Evolutionary conservation across 1,140 invertebrate genomes (phyloP), one percentile per base, ranked within the genome.

Genomic region (Luehdorfia chinensis): DNA sequence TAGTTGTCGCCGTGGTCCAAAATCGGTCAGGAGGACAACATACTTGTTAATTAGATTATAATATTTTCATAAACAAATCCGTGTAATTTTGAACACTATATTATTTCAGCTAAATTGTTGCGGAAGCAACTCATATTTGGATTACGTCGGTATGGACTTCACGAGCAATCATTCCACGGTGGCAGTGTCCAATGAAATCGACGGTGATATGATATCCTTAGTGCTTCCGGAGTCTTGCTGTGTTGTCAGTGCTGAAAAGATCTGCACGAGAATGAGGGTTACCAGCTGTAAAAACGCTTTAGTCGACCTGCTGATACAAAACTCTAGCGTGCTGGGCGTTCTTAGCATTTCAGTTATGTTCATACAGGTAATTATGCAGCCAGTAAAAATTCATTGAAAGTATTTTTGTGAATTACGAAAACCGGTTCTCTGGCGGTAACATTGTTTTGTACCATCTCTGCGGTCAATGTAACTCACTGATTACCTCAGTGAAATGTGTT

Each of bases 301-400:
- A n/a, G 59, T 63, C 7, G 68, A 56, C 6, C 25, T 71, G 16
- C 33, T 85, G 3, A 18, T 72, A 0, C 77, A 85, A 41, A 85
- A 85, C 15, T 53, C 77, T 2, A 78, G 56, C 4, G 75, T 84
- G 4, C 53, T 85, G 1, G 81, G 81, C 1, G 75, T 84, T 12
- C 39, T 85, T 2, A 79, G 81, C 1, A 63, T 85, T 1, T 84
- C 81, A n/a, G 75, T 84, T n/a, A 80, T 81, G 69, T 84, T 85
- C 52, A 80, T 84, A 14, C 63, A 81, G 57, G 81, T 73, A 53
- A 54, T 60, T 56, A 18, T 27, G 30, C 23, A 7, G 32, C 12
- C 13, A n/a, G 23, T 34, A 9, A 3, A 45, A 9, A 12, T 12
- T 45, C 1, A 13, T 43, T 21, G 15, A 43, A 21, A 16, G 15